Percentiles rank a stretch among this genome's conserved stretches.
phyloP scores from a whole-genome alignment of 2,113 vertebrate species.

The Antechinus flavipes region DNA sequence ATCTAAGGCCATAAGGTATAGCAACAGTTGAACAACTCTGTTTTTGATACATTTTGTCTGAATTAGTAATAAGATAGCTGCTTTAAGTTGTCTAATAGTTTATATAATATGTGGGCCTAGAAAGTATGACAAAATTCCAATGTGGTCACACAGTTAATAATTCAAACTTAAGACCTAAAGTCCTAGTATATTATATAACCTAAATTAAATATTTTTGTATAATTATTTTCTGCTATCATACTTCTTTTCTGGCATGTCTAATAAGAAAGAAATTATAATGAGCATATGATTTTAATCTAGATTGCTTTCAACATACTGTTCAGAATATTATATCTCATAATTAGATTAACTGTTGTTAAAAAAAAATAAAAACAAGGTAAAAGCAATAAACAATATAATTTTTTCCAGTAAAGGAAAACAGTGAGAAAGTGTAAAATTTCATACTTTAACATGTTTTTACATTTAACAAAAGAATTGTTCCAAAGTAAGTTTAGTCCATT shows the following conservation, averaged over 20 bases:
- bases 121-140: background rate
- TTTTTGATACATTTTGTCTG: background rate
- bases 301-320: background rate
- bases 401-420: background rate
- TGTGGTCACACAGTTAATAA: background rate
- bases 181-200: background rate
- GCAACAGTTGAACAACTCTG: background rate
- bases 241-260: background rate
- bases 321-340: background rate
- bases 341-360: background rate
- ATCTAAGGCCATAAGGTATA: background rate
- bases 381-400: slow-evolving; percentile 40
- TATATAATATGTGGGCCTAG: background rate
- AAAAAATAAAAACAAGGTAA: background rate
- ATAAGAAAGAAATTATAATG: background rate
- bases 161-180: background rate
- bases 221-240: background rate
- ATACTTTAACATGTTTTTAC: slow-evolving; percentile 14
- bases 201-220: background rate
- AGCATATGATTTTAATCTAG: background rate
- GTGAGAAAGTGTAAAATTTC: background rate
- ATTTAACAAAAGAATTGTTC: slow-evolving; percentile 31
- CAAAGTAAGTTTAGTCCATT: background rate
- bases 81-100: background rate
- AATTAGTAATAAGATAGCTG: background rate